phyloP scores from a whole-genome alignment of 2,888 invertebrate species.

The Drosophila ustulata region DNA sequence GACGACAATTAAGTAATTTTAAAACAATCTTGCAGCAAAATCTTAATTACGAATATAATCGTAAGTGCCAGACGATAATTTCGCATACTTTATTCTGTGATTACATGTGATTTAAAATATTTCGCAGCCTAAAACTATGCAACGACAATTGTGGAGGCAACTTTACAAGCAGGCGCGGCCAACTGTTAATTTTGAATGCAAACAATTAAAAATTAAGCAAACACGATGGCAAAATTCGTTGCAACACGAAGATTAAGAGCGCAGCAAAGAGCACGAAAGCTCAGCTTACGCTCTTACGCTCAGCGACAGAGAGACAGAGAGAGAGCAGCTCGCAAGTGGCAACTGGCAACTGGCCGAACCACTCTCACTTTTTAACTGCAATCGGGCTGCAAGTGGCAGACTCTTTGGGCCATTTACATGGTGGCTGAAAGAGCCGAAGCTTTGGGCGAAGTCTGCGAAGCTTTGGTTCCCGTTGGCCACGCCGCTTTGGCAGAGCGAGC shows the following conservation, averaged over 20 bases:
- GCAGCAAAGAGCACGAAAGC: slow-evolving; percentile 58
- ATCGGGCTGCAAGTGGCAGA: slow-evolving; percentile 22
- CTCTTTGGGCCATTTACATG: slow-evolving; percentile 1
- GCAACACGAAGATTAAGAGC: slow-evolving; percentile 49
- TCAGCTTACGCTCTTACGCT: slow-evolving; percentile 6
- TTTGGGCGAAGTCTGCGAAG: slow-evolving; percentile 41
- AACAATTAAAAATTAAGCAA: slow-evolving; percentile 73
- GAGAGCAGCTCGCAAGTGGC: not conserved
- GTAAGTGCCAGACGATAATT: no score
- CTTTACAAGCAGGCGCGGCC: slow-evolving; percentile 13
- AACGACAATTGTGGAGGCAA: slow-evolving; percentile 17
- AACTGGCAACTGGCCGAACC: slow-evolving; percentile 35
- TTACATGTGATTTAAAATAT: slow-evolving; percentile 9
- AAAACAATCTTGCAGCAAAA: not conserved
- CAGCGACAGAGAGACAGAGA: not conserved
- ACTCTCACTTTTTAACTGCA: slow-evolving; percentile 66
- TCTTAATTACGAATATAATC: not conserved
- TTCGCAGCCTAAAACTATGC: slow-evolving; percentile 72
- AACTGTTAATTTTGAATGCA: slow-evolving; percentile 68
- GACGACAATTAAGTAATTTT: no score
- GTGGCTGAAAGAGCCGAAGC: slow-evolving; percentile 21
- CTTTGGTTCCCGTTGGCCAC: slow-evolving; percentile 75
- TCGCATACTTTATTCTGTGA: not conserved
- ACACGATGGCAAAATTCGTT: slow-evolving; percentile 36
- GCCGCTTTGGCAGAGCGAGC: slow-evolving; percentile 55